phyloP scores from a whole-genome alignment of 2,888 invertebrate genomes.

The Acronicta alni region DNA sequence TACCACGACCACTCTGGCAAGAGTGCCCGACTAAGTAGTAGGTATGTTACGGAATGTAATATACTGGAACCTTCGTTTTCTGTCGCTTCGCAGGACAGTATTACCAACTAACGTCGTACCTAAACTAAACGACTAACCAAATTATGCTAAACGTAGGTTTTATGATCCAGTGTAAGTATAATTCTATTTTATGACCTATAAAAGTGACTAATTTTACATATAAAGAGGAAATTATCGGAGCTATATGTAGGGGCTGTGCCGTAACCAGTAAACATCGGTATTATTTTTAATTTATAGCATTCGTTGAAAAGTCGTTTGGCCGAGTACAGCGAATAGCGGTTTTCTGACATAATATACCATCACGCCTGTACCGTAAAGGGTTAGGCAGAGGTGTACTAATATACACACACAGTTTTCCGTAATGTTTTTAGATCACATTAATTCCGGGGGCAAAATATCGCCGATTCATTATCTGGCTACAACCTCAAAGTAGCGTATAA shows the following conservation, averaged over 20 bases:
- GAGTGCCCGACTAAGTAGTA: no score
- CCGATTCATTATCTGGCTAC: no score
- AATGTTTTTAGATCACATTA: no score
- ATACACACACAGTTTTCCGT: no score
- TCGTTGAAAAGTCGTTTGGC: not conserved
- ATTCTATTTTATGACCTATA: conserved; percentile 48
- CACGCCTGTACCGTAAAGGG: no score
- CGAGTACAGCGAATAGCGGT: conserved; percentile 2
- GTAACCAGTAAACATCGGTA: conserved; percentile 14
- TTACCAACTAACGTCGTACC: conserved; percentile 23
- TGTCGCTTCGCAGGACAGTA: not conserved
- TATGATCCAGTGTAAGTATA: conserved; percentile 33
- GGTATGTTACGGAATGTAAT: conserved; percentile 16
- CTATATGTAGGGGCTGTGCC: conserved; percentile 7
- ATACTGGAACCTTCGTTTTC: conserved; percentile 15
- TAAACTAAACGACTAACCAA: conserved; percentile 46
- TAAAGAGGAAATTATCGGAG: conserved; percentile 26
- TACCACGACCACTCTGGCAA: no score
- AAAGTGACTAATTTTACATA: conserved; percentile 45
- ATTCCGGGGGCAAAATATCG: no score
- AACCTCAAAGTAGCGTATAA: no score
- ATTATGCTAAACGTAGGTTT: conserved; percentile 52
- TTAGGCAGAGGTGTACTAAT: no score
- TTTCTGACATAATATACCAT: not conserved
- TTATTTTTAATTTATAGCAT: conserved; percentile 19